Base-by-base conservation (phyloP, 2,113 vertebrate genomes). In the Loxodonta africana region DNA sequence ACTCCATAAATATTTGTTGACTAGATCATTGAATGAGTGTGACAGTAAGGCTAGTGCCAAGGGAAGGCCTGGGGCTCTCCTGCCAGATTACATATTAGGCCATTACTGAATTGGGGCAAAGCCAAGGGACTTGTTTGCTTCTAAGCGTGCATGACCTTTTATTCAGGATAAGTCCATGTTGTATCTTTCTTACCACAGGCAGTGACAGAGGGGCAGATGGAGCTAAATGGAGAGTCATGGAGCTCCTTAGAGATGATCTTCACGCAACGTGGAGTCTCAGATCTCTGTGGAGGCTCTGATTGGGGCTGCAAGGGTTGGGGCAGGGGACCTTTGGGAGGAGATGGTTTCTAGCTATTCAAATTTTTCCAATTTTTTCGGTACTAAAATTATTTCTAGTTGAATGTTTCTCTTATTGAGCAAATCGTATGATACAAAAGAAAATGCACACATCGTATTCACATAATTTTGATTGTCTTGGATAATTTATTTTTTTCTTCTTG, bases 1-100 rank as follows among this genome's bases (percentile, higher is more conserved):
- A 90, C 82, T 67, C 46, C 69, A 33, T 88, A 67, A 87, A 62
- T 94, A 30, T 37, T 30, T 88, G 74, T 44, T 74, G 83, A 91
- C 71, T 57, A 37, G 67, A 28, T 28, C 6, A 30, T 5, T 86
- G 51, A 46, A 18, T 85, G 41, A 51, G 14, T 74, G 46, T 90
- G 30, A 28, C 3, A 12, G 71, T 0, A 18, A 74, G 12, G 62
- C 44, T 51, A 60, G 46, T 78, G 41, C 69, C 67, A 46, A 2
- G 6, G 65, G 4, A 20, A 41, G 28, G 48, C 5, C 0, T 8
- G 65, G 9, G 57, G 82, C 14, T 44, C 71, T 86, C 51, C 44
- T 12, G 62, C 63, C 63, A 21, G 28, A 6, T 82, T 62, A 77
- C 63, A 21, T 33, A 6, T 82, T 62, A 77, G 48, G 0, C 0